Conservation (phyloP, 2,113 vertebrate species). For the Arizona elegans region DNA sequence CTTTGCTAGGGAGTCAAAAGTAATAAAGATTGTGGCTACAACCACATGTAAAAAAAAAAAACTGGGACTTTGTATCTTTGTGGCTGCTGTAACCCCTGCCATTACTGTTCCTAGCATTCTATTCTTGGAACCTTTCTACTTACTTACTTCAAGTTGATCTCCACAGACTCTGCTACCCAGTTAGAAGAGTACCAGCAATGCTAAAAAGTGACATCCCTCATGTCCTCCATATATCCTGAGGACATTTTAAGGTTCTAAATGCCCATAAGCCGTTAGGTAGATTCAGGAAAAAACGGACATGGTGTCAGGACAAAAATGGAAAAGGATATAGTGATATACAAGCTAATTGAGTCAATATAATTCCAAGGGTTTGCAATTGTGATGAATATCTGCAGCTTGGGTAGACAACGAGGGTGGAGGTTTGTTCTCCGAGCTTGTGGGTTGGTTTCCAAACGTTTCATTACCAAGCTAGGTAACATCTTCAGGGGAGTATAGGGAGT, state of each 20-base stretch:
- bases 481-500: no score
- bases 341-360: background rate
- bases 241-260: background rate
- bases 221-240: background rate
- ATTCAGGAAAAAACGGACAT: background rate
- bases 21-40: background rate
- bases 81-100: background rate
- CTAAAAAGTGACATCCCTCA: background rate
- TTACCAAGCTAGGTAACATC: no score
- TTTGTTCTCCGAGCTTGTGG: no score
- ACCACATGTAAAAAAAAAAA: background rate
- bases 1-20: background rate
- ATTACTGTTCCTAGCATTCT: background rate
- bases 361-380: no score
- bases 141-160: background rate
- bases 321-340: background rate
- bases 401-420: no score
- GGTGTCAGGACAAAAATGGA: background rate
- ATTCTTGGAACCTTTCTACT: background rate
- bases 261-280: background rate
- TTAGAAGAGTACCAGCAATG: background rate
- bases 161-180: background rate
- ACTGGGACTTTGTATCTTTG: background rate
- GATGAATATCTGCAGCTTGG: no score
- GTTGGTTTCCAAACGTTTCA: no score